Base-by-base conservation (phyloP, 2,113 vertebrate genomes). In the Leptobrachium ailaonicum region DNA sequence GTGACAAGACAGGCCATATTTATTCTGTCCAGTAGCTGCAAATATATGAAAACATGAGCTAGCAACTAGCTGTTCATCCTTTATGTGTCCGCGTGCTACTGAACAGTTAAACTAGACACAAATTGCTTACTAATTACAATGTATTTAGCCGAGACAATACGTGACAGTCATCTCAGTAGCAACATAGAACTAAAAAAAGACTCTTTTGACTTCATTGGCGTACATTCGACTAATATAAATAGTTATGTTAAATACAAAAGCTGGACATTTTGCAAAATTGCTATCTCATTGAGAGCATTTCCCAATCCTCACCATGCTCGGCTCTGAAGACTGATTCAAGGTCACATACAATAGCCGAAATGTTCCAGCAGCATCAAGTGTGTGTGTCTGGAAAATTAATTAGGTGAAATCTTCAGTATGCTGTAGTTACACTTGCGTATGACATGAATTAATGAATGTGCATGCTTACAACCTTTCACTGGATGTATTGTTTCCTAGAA, bases 361-460 rank as follows among this genome's bases (percentile, higher is more conserved):
- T 81, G 72, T 81, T 81, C 72, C 66, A 69, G 72, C 79, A 69
- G 72, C 72, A 68, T 80, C 42, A 75, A 81, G 71, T 62, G 72
- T 75, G 50, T 80, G 78, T 81, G 79, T 69, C 79, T 81, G 66
- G 79, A 81, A 81, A 81, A 81, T 81, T 81, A 81, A 81, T 81
- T 81, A 75, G 72, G 41, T 6, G 2, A 69, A 69, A 50, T 75
- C 79, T 75, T 81, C 43, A 44, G 79, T 68, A 81, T 81, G 64
- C 72, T 75, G 72, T 74, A 62, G 71, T 81, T 75, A 75, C 54
- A 75, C 72, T 81, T 81, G 54, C 58, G 62, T 42, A 41, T 74
- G 71, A 50, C 77, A 73, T 67, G 41, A 73, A 80, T 80, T 67
- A 67, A 73, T 80, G 60, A 67, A 73, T 73, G 60, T 66, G 71